A percentile compares a stretch with the other conserved stretches of the same genome.
These are phyloP conservation scores for Ridgeia piscesae DNA, from an alignment of 1,140 invertebrate genomes.

Conservation along the genomic window DNA sequence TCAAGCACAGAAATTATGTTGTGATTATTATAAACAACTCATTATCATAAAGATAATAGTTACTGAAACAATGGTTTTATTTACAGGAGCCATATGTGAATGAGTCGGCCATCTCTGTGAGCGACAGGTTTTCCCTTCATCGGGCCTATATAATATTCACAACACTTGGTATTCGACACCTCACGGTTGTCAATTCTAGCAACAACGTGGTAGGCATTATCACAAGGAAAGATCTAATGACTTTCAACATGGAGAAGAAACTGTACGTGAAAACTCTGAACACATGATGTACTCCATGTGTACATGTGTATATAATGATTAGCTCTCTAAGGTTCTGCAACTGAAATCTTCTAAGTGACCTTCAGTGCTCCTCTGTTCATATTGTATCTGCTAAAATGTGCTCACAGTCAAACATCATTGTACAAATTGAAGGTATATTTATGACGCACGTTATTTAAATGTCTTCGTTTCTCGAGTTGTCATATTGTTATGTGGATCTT, in stretches of 20 bases:
- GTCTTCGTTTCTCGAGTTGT: neutral
- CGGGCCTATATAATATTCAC: constrained; percentile 89
- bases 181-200: constrained; percentile 87
- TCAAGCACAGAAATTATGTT: too few relatives aligned
- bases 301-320: neutral
- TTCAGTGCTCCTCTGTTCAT: neutral
- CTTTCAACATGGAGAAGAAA: constrained; percentile 46
- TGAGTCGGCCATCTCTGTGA: constrained; percentile 51
- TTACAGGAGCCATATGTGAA: constrained; percentile 57
- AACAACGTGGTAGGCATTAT: constrained; percentile 73
- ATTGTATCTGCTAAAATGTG: neutral
- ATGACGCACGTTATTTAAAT: neutral
- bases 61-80: constrained; percentile 13
- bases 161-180: constrained; percentile 86
- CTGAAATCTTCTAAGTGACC: neutral
- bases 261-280: constrained; percentile 16
- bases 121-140: constrained; percentile 68
- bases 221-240: constrained; percentile 59
- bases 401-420: neutral
- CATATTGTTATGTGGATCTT: neutral
- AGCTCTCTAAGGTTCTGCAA: neutral
- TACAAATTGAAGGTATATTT: neutral
- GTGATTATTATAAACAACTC: neutral
- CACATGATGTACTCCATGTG: neutral
- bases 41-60: neutral